Evolutionary conservation across 2,888 invertebrate genomes (phyloP).

Genomic region (Pyrrhopygopsis socrates): DNA sequence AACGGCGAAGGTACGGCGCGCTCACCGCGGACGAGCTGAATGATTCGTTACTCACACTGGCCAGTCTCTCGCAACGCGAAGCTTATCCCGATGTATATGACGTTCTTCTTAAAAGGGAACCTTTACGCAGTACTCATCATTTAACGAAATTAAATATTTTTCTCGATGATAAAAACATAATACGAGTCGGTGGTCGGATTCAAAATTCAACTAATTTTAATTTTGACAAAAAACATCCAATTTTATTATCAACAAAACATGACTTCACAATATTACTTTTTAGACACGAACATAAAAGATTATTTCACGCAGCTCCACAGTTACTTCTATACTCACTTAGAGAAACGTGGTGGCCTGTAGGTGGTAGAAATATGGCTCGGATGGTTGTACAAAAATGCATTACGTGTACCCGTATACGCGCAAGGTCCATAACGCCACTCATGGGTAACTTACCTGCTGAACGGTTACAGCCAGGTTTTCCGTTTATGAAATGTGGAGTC

Average conservation of each 20-base stretch:
- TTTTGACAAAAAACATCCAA: constrained; percentile 78
- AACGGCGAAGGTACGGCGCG: constrained; percentile 5
- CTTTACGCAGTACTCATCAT: constrained; percentile 21
- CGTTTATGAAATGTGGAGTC: constrained; percentile 78
- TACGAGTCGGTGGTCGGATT: constrained; percentile 55
- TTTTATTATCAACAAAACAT: constrained; percentile 76
- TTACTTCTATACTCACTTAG: constrained; percentile 56
- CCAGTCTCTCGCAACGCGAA: constrained; percentile 26
- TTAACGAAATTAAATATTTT: constrained; percentile 31
- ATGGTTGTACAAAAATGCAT: constrained; percentile 49
- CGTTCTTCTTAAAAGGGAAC: constrained; percentile 8
- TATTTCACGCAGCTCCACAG: constrained; percentile 72
- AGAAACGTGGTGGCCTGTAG: constrained; percentile 69
- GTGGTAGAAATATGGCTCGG: constrained; percentile 64
- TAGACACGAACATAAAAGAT: constrained; percentile 54
- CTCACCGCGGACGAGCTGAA: constrained; percentile 50
- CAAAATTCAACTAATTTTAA: constrained; percentile 43
- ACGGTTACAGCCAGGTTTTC: constrained; percentile 67
- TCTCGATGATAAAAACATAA: constrained; percentile 36
- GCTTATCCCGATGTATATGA: constrained; percentile 34
- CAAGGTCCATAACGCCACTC: constrained; percentile 34
- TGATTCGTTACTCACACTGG: constrained; percentile 1
- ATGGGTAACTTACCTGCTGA: constrained; percentile 81
- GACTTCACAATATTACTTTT: constrained; percentile 68
- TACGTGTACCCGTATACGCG: constrained; percentile 60